Base-by-base conservation (phyloP, 2,113 vertebrate species). In the Amphiprion ocellaris region DNA sequence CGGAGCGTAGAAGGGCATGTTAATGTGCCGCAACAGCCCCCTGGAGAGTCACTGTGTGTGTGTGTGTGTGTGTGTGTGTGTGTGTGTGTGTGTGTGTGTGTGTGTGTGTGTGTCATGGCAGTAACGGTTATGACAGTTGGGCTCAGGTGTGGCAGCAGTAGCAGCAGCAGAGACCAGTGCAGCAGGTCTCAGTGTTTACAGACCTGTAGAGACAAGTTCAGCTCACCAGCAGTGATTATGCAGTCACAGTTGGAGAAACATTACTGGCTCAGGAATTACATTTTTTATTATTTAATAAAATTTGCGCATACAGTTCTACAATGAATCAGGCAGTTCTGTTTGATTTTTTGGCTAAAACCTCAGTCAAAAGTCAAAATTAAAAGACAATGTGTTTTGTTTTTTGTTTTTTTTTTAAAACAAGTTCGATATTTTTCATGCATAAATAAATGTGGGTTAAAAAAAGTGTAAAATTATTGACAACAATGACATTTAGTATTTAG, bases 91-190 rank as follows among this genome's bases (percentile, higher is more conserved):
- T 52, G 39, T 16, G 46, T 15, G 62, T 46, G 39, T 49, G 46
- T 60, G 47, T 56, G 65, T 75, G 66, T 17, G 24, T 23, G 61
- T 54, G 12, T 60, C 17, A 39, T 24, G 26, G 60, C 24, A 46
- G 23, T 10, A 71, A 41, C 28, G 0, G 67, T 78, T 83, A 12
- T 81, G 82, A 67, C 87, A 77, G 81, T 81, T 87, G 46, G 64
- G 50, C 69, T 87, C 77, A 85, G 90, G 88, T 90, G 84, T 86
- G 79, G 68, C 64, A 47, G 24, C 46, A 37, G 33, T 7, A 61
- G 53, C 46, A 60, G 62, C 64, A 56, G 52, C 30, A 71, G 77
- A 69, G 82, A 90, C 84, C 79, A 69, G 85, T 61, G 63, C 59
- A 79, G 82, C 90, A 85, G 86, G 84, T 86, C 77, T 52, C 33